Evolutionary conservation across 2,797 vertebrate species (phyloP), one percentile per base, ranked within the genome.

Genomic region (Emydoidea blandingii): DNA sequence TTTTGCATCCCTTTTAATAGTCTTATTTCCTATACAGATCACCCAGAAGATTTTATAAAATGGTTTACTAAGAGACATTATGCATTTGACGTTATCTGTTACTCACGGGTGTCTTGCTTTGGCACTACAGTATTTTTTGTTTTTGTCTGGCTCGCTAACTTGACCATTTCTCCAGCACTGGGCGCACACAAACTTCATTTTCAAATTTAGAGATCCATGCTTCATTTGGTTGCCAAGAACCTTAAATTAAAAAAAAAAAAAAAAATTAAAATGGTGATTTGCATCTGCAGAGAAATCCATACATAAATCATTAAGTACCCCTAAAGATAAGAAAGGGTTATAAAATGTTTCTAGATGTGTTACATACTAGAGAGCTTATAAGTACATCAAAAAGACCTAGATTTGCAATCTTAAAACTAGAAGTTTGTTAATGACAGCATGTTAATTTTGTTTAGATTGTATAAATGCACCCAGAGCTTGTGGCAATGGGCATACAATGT

Each of bases 21-120:
- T 44, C 6, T 49, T 14, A 72, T n/a, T 85, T 85, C n/a, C 37
- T 59, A 21, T 83, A 49, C 59, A 89, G 53, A 62, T 14, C 81
- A 74, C 41, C 31, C 34, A 41, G 5, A 59, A 80, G 52, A 84
- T 5, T 3, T 80, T 83, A 87, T 18, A 83, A 93, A 72, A 79
- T 27, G 29, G 57, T 44, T 91, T 59, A 88, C n/a, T 82, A 44
- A 93, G 47, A 0, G 5, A 79, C 15, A 6, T 37, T 44, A 72
- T 52, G 31, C 44, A 74, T 56, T n/a, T 47, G 80, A 29, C 12
- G 12, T 62, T 62, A 23, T 12, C 2, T 65, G 5, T 72, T 95
- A 98, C 99, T 99, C 97, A 99, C 99, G 98, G 98, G 96, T 99
- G 99, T 95, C 99, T 98, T n/a, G 99, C 99, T 96, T 99, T 99